Base-by-base conservation (phyloP, 1,140 invertebrate species). In the Papilio helenus region DNA sequence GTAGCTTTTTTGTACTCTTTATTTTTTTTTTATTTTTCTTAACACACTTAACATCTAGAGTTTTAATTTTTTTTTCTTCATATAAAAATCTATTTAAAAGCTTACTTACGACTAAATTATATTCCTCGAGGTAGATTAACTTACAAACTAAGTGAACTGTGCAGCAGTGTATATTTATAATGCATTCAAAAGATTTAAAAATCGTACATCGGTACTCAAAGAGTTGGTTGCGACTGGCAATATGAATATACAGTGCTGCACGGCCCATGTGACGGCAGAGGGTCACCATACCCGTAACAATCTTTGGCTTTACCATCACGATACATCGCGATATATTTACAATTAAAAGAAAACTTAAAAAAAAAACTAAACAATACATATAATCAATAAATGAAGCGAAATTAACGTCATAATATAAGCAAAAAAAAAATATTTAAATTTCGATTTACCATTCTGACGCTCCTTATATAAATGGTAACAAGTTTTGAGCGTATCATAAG, bases 241-340 rank as follows among this genome's bases (percentile, higher is more conserved):
- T 65, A 77, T 81, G 86, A 91, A 93, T 87, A 87, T 88, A 87
- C 68, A 82, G 80, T 84, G 80, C 87, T 81, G 84, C 88, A 83
- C 79, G 87, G 87, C 84, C 88, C 88, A 85, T 92, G 93, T 94
- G 91, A 94, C 93, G 92, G 93, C 91, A 92, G 92, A 94, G 94
- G 94, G 94, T 94, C 94, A 93, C 94, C 93, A 89, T 94, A 94
- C 94, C 94, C 94, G 89, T 93, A 94, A 93, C 87, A 94, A 95
- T 95, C 94, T 95, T 95, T 95, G 94, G 94, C 93, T 95, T 95
- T 92, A 94, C 93, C 92, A 94, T 94, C 93, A 93, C 93, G 93
- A 94, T 89, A 92, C 88, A 83, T 94, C 93, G 93, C 92, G 93
- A 94, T 88, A 86, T 88, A 89, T 88, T 85, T 89, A 90, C 86